Percentiles rank a stretch among this genome's conserved stretches.
Conservation (phyloP, 2,888 invertebrate genomes). For the Linnaemya tessellans region DNA sequence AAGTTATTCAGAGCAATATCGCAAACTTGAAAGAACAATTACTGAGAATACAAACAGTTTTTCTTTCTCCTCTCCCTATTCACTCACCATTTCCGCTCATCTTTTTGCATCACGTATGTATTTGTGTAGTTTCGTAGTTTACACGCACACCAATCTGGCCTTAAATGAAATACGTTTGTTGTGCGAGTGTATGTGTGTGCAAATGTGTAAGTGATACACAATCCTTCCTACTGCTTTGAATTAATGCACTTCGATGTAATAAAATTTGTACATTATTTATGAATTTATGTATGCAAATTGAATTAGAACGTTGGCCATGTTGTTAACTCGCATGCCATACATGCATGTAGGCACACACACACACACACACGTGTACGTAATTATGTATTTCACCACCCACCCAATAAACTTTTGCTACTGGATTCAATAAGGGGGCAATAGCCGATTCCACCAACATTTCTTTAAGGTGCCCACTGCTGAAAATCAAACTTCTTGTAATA, state of each 20-base stretch:
- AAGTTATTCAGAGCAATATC: too few relatives aligned
- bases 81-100: neutral
- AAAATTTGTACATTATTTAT: constrained; percentile 78
- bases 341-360: neutral
- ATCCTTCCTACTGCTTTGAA: constrained; percentile 59
- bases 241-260: constrained; percentile 74
- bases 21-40: neutral
- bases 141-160: neutral
- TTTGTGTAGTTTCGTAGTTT: constrained; percentile 14
- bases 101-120: constrained; percentile 43
- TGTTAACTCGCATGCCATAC: constrained; percentile 29
- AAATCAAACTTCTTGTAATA: too few relatives aligned
- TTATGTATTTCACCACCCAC: too few relatives aligned
- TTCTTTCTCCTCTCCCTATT: too few relatives aligned
- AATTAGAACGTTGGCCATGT: constrained; percentile 76
- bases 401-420: constrained; percentile 2
- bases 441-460: too few relatives aligned
- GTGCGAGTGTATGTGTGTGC: neutral
- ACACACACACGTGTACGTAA: neutral
- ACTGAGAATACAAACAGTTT: neutral
- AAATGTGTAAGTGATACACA: neutral
- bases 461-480: too few relatives aligned
- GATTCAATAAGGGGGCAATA: neutral
- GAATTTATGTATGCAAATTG: constrained; percentile 81
- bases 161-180: too few relatives aligned